Evolutionary conservation across 1,140 invertebrate genomes (phyloP), one percentile per base, ranked within the genome.

Genomic region (Bicyclus anynana): DNA sequence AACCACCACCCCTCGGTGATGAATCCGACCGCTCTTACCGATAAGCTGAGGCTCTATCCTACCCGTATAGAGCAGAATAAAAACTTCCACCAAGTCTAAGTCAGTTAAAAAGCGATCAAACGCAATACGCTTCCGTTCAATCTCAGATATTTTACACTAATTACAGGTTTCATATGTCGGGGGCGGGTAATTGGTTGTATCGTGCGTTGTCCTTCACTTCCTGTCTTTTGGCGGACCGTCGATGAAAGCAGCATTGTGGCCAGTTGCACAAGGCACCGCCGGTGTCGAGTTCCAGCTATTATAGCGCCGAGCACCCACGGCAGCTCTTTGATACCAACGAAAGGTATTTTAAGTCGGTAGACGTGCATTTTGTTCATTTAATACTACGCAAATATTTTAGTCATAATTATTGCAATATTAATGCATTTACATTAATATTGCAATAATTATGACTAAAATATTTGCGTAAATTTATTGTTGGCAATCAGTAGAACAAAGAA

Each of bases 121-220:
- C 57, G 65, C 59, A 54, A 53, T 53, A 52, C 60, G 63, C 67
- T 82, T 85, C 77, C 80, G 82, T 59, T 70, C 58, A 68, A 57
- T 40, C 59, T 66, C 67, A 66, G 67, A 77, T 84, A 78, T 75
- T 77, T 83, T 83, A 82, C 84, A 79, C 74, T 84, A 87, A 84
- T 87, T 84, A 72, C 73, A 37, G 81, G 81, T 87, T 84, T 84
- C 81, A 65, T 58, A 74, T 87, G 64, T 73, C 84, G 74, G 74
- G 74, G 81, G 84, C 81, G 84, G 72, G 76, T 77, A 82, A 84
- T 84, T 87, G 76, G 81, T 73, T 76, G 64, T 76, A 81, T 84
- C 80, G 77, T 58, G 69, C 80, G 72, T 71, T 77, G 77, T 81
- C 73, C 73, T 78, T 74, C 69, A 79, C 77, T 84, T 84, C 81